Evolutionary conservation across 1,140 invertebrate genomes (phyloP).

Genomic region (Parasteatoda tepidariorum): DNA sequence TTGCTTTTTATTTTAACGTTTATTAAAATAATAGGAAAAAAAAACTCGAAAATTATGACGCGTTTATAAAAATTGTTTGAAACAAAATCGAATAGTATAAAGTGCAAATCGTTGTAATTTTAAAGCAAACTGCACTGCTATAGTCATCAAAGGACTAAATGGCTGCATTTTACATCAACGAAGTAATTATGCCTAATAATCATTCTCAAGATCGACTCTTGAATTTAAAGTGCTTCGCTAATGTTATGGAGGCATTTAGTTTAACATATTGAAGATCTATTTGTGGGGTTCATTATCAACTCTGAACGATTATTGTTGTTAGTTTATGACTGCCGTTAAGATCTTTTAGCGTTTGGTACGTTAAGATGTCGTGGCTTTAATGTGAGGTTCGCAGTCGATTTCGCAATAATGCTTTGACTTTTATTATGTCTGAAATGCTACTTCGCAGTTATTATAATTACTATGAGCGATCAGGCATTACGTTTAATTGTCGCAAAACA

Average conservation of each 20-base stretch:
- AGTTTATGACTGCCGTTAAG: not conserved
- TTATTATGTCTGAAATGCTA: not conserved
- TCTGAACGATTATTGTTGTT: constrained; percentile 26
- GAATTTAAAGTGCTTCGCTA: not conserved
- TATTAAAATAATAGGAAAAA: too few species aligned
- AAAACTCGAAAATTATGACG: too few species aligned
- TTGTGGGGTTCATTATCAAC: constrained; percentile 2
- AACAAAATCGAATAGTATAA: too few species aligned
- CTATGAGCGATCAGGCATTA: not conserved
- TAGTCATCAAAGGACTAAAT: too few species aligned
- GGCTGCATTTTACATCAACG: too few species aligned
- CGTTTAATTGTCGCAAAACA: not conserved
- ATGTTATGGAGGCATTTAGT: constrained; percentile 17
- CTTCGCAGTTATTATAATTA: not conserved
- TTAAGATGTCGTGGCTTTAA: not conserved
- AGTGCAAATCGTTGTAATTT: too few species aligned
- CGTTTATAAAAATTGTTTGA: too few species aligned
- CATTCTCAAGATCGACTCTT: constrained; percentile 21
- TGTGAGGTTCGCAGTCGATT: not conserved
- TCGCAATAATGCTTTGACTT: constrained; percentile 19
- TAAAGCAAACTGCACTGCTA: too few species aligned
- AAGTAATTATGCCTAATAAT: constrained; percentile 32
- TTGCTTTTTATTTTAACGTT: too few species aligned
- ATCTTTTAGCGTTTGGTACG: not conserved
- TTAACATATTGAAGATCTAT: constrained; percentile 22